Evolutionary conservation across 2,888 invertebrate genomes (phyloP), one percentile per base, ranked within the genome.

Genomic region (Notocelia uddmanniana): DNA sequence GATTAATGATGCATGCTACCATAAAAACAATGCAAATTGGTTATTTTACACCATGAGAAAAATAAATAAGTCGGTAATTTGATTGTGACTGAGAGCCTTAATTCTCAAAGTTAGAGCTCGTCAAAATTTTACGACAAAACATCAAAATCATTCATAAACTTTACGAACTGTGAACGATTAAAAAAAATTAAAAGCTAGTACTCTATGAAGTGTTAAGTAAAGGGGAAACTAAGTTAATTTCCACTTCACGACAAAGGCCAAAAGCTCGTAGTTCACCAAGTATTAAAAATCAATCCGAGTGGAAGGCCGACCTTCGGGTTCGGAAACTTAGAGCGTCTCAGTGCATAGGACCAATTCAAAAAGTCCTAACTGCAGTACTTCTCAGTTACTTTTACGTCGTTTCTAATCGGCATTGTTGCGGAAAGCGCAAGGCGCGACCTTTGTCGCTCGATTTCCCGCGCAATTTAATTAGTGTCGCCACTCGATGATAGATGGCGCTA

Each of bases 361-460:
- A 64, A n/a, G 64, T 37, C 34, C 21, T 8, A 64, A n/a, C 52
- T 21, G 34, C n/a, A 34, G 37, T 31, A 21, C 19, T 8, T 1
- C 10, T 26, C 31, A 9, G 23, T 58, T 0, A 15, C 26, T 23
- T 15, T 21, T 54, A 23, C 0, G 52, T 37, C 37, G 19, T 64
- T 64, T 64, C 52, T 6, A 37, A 21, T 52, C 52, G 19, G 23
- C n/a, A 23, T 13, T 19, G 26, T 55, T 26, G 85, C 85, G 86
- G 89, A 88, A 90, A 83, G 89, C 85, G 88, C 81, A 90, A 90
- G 91, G 84, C 87, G 89, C 89, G 90, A 91, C 87, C 88, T 91
- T 93, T 92, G 84, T 86, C 88, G 86, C 88, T 89, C 94, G 94
- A 94, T 94, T 94, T 94, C 90, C 84, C 91, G 90, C 91, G 89